Evolutionary conservation across 1,140 invertebrate species (phyloP), one percentile per base, ranked within the genome.

Genomic region (Apocrypta bakeri): DNA sequence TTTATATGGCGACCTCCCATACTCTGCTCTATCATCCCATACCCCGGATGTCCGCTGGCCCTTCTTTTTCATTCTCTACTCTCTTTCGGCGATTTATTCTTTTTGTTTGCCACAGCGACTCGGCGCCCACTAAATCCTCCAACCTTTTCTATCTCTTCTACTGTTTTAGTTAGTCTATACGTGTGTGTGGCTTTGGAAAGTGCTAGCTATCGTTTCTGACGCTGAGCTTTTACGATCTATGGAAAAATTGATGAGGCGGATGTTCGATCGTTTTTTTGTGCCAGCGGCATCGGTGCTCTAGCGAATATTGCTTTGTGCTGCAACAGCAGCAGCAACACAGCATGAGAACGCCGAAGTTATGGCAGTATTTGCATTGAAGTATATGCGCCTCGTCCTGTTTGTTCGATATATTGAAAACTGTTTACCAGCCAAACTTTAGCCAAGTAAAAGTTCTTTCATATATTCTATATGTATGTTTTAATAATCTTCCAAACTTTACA

Each of bases 71-170:
- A 40, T 42, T 25, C 33, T 21, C 64, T 64, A 29, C 33, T 1
- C 69, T 72, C 29, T 12, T 21, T 24, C 71, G 79, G 25, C 80
- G 73, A 82, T 71, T 82, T 71, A 77, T 79, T 78, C 76, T 79
- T 73, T 83, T 83, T 78, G 68, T 79, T 83, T 83, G 81, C 42
- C 69, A 29, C 81, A 78, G 66, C 75, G 37, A 83, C 75, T 83
- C 37, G 75, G 75, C 81, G 81, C 75, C 81, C 81, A 73, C 81
- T 83, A 83, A 83, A 83, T 83, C 69, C 75, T 79, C 31, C 68
- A 6, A 1, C 56, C 25, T 63, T 40, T 40, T 72, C 63, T 37
- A 29, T 74, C 48, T 66, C 1, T 29, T 14, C 69, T 17, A 17
- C 48, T 56, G 48, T 56, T 56, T 56, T 56, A 56, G 48, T 56